Evolutionary conservation across 2,797 vertebrate species (phyloP).

Genomic region (Dicrostonyx torquatus): DNA sequence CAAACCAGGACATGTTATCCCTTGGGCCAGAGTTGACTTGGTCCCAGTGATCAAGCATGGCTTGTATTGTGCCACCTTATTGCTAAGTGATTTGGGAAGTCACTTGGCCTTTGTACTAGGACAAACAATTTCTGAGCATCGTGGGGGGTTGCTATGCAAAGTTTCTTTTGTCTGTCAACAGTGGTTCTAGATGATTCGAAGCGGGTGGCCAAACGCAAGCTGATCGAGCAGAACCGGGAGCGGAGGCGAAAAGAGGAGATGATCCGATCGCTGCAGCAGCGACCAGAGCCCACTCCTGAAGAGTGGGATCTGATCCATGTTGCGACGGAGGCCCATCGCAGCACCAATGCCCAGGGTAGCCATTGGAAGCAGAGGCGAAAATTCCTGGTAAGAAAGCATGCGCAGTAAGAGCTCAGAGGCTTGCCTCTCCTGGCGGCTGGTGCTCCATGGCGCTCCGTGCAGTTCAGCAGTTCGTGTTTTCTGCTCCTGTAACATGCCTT

Average conservation of each 20-base stretch:
- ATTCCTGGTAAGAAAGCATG: conserved; percentile 92
- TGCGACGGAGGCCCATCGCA: conserved; percentile 96
- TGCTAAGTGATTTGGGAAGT: background rate
- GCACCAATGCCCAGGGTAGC: conserved; percentile 98
- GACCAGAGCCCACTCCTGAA: conserved; percentile 94
- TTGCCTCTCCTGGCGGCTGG: background rate
- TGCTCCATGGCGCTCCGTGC: no score
- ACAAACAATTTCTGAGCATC: background rate
- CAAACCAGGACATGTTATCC: background rate
- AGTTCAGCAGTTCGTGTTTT: background rate
- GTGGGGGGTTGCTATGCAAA: background rate
- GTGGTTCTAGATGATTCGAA: conserved; percentile 98
- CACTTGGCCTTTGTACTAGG: background rate
- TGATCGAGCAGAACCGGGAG: conserved; percentile 98
- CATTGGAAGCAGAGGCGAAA: conserved; percentile 99
- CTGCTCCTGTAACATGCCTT: background rate
- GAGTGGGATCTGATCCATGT: conserved; percentile 98
- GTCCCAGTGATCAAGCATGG: background rate
- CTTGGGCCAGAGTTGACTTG: background rate
- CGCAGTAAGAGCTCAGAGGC: background rate
- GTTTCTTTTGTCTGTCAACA: conserved; percentile 69
- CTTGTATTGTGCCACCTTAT: background rate
- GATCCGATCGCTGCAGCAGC: conserved; percentile 94
- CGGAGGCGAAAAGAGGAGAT: conserved; percentile 96
- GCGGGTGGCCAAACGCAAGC: conserved; percentile 96